Base-by-base conservation (phyloP, 2,888 invertebrate species). In the Sphinx pinastri region DNA sequence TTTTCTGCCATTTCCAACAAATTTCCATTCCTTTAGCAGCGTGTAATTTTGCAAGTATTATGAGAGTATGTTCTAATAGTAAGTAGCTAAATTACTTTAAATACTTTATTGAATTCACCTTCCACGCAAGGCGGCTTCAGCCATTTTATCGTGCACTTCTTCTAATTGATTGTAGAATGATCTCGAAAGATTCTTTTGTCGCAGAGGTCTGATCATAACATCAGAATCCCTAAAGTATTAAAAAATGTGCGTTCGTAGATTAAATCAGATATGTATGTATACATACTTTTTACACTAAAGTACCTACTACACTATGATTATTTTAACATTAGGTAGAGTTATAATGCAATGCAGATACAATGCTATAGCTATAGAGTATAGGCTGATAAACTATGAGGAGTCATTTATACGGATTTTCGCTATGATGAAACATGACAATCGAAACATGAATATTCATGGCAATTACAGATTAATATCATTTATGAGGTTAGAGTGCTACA, bases 141-240 rank as follows among this genome's bases (percentile, higher is more conserved):
- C 89, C 79, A 97, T 93, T 82, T 95, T 95, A 68, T 93, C 88
- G 71, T 95, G 88, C 5, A 96, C 95, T 79, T 95, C 93, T 47
- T 91, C 88, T 25, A 95, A 88, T 76, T 95, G 94, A 13, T 90
- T 84, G 47, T 88, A 86, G 82, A 96, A 96, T 0, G 92, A 92
- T 16, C 92, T 86, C 0, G 95, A 94, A 16, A 97, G 88, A 80
- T 95, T 95, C 77, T 95, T 94, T 81, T 96, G 95, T 2, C 96
- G 94, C 69, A 97, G 88, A 0, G 96, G 95, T 77, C 95, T 88
- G 14, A 96, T 94, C 79, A 85, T 86, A 7, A 88, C 77, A 66
- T 86, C 78, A 2, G 90, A 90, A 70, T 95, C 89, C 68, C 94
- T 94, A 79, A 10, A 69, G 69, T 25, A 47, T 5, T 47, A 52